A percentile compares a stretch with the other conserved stretches of the same genome.
Evolutionary conservation across 1,140 invertebrate genomes (phyloP).

Genomic region (Eciton burchellii): DNA sequence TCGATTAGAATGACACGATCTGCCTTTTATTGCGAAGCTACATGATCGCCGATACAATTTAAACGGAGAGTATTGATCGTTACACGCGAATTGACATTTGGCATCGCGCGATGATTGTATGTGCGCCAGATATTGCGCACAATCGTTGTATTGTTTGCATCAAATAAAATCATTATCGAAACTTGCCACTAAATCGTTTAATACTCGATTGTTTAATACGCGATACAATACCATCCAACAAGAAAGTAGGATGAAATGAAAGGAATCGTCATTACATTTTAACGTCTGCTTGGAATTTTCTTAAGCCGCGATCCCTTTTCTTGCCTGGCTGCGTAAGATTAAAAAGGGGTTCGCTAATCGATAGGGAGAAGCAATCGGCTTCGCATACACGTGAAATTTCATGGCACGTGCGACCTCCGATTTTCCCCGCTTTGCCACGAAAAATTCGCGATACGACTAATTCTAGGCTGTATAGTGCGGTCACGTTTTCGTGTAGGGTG

Average conservation of each 20-base stretch:
- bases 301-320: not conserved
- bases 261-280: not conserved
- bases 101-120: not conserved
- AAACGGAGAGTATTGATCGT: slow-evolving; percentile 29
- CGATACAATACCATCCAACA: too few species aligned
- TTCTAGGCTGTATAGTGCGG: slow-evolving; percentile 52
- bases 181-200: not conserved
- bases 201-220: slow-evolving; percentile 6
- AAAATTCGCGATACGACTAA: slow-evolving; percentile 56
- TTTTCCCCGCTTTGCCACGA: slow-evolving; percentile 17
- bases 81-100: slow-evolving; percentile 28
- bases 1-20: slow-evolving; percentile 51
- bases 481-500: slow-evolving; percentile 62
- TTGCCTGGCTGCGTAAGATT: slow-evolving; percentile 10
- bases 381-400: slow-evolving; percentile 6
- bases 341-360: slow-evolving; percentile 9
- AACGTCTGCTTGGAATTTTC: not conserved
- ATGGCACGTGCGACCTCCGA: slow-evolving; percentile 36
- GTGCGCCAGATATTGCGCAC: slow-evolving; percentile 10
- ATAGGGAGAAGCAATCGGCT: slow-evolving; percentile 21
- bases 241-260: not conserved
- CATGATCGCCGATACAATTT: slow-evolving; percentile 27
- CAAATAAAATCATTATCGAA: slow-evolving; percentile 7
- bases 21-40: slow-evolving; percentile 25
- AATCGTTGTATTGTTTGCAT: not conserved